phyloP scores from a whole-genome alignment of 2,888 invertebrate species.

The Drosophila leonis region DNA sequence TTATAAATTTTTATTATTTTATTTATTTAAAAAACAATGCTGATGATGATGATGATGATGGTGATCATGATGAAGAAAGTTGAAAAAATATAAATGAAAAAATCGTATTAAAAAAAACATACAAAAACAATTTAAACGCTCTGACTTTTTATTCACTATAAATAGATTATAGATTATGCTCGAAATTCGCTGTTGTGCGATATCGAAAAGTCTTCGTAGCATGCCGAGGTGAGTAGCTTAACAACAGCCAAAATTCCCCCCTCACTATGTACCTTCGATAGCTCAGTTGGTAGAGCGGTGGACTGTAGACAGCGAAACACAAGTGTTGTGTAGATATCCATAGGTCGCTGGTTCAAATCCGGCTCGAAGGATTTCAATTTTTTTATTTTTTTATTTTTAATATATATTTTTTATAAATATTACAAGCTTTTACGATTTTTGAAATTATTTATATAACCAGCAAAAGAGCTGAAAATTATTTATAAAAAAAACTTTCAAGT shows the following conservation, averaged over 20 bases:
- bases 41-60: conserved; percentile 61
- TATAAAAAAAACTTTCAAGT: neutral
- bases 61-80: conserved; percentile 60
- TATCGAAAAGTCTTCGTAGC: neutral
- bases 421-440: neutral
- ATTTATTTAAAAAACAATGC: conserved; percentile 68
- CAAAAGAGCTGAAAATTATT: too few relatives aligned
- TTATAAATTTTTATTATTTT: conserved; percentile 74
- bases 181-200: neutral
- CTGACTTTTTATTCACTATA: conserved; percentile 29
- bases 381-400: conserved; percentile 16
- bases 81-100: conserved; percentile 74
- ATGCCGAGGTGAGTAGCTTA: conserved; percentile 6
- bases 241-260: conserved; percentile 25
- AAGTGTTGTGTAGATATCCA: conserved; percentile 58
- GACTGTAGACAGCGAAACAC: conserved; percentile 64
- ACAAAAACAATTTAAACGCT: conserved; percentile 46
- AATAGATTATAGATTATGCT: conserved; percentile 8
- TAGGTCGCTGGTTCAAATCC: conserved; percentile 82
- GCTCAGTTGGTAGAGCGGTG: conserved; percentile 81
- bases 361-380: conserved; percentile 73
- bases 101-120: conserved; percentile 65
- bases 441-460: neutral
- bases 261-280: conserved; percentile 68
- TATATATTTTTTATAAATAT: neutral